Percentiles rank a stretch among this genome's conserved stretches.
phyloP scores from a whole-genome alignment of 2,888 invertebrate species.

The Entomobrya multifasciata region DNA sequence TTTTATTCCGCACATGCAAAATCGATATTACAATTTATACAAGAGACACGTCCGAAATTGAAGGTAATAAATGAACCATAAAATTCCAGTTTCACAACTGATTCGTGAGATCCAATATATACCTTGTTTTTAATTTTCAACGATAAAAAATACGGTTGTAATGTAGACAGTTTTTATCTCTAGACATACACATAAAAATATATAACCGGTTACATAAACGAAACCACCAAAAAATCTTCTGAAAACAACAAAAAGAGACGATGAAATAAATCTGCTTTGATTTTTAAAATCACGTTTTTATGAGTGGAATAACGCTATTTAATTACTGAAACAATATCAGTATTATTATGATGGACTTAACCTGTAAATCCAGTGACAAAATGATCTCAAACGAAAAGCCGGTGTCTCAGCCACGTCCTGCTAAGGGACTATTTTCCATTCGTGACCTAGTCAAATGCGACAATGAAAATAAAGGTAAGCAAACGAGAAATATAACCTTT shows the following conservation, averaged over 20 bases:
- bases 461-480: slow-evolving; percentile 77
- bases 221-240: background rate
- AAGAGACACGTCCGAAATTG: slow-evolving; percentile 8
- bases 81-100: slow-evolving; percentile 67
- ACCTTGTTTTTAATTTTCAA: slow-evolving; percentile 29
- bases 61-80: slow-evolving; percentile 50
- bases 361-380: slow-evolving; percentile 78
- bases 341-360: slow-evolving; percentile 79
- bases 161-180: slow-evolving; percentile 29
- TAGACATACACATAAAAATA: slow-evolving; percentile 20
- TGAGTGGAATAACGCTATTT: slow-evolving; percentile 45
- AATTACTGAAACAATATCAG: slow-evolving; percentile 66
- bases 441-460: slow-evolving; percentile 79
- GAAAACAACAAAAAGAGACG: background rate
- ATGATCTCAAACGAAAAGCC: slow-evolving; percentile 79
- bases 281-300: slow-evolving; percentile 28
- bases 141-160: slow-evolving; percentile 37
- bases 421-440: slow-evolving; percentile 79
- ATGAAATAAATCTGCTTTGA: background rate
- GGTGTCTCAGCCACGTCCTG: slow-evolving; percentile 75
- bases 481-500: no score
- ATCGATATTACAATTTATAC: background rate
- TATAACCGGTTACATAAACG: slow-evolving; percentile 50
- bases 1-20: slow-evolving; percentile 7
- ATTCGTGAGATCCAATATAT: slow-evolving; percentile 38